Base-by-base conservation (phyloP, 1,140 invertebrate species). In the Spodoptera litura region DNA sequence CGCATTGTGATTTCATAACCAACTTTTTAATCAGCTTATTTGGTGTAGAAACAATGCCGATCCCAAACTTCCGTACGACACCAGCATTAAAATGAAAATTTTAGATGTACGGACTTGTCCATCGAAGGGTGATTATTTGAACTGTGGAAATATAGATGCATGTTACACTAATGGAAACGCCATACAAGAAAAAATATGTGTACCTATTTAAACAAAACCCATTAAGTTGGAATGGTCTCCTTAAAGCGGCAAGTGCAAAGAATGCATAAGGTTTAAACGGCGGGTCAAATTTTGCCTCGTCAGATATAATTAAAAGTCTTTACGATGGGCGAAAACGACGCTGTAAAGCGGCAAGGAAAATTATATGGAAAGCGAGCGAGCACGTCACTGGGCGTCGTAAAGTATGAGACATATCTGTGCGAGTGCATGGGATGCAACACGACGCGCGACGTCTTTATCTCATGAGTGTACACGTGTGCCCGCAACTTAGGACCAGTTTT, bases 241-340 rank as follows among this genome's bases (percentile, higher is more conserved):
- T 79, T 83, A 80, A 84, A 81, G 58, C 68, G 49, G 81, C 77
- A 78, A 79, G 49, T 80, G 79, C 68, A 83, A 82, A 85, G 82
- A 83, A 85, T 81, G 79, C 83, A 82, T 83, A 84, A 82, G 84
- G 81, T 86, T 86, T 82, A 83, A 78, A 79, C 71, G 74, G 56
- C 81, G 62, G 82, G 82, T 87, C 81, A 83, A 87, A 88, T 85
- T 86, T 86, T 81, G 82, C 82, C 71, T 84, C 79, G 83, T 86
- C 85, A 88, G 85, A 88, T 84, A 86, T 88, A 88, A 86, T 86
- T 88, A 88, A 87, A 86, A 85, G 83, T 81, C 83, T 88, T 88
- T 86, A 88, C 86, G 86, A 88, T 85, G 82, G 81, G 76, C 80
- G 82, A 86, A 85, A 85, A 86, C 83, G 85, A 85, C 81, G 85